Evolutionary conservation across 2,113 vertebrate genomes (phyloP).

Genomic region (Synchiropus splendidus): DNA sequence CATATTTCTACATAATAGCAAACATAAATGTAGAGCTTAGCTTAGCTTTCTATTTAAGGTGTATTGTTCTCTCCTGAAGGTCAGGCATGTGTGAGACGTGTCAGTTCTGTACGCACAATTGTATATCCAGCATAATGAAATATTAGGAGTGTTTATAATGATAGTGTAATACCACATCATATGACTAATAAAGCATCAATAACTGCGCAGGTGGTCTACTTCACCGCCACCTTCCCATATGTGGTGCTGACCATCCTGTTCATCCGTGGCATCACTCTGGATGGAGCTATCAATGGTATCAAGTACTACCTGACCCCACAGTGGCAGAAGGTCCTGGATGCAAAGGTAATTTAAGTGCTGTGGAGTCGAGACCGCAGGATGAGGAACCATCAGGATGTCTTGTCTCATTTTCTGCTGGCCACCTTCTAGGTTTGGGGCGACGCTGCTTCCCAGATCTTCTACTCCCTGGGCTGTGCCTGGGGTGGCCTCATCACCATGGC

Average conservation of each 20-base stretch:
- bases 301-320: slow-evolving; percentile 95
- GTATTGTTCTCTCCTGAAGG: too few species aligned
- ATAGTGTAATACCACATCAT: too few species aligned
- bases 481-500: slow-evolving; percentile 98
- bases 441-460: slow-evolving; percentile 96
- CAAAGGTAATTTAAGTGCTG: slow-evolving; percentile 72
- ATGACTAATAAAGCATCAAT: not conserved
- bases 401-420: not conserved
- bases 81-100: too few species aligned
- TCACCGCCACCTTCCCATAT: slow-evolving; percentile 95
- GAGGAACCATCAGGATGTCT: not conserved
- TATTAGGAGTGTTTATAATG: too few species aligned
- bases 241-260: slow-evolving; percentile 96
- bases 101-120: too few species aligned
- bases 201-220: slow-evolving; percentile 84
- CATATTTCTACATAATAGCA: too few species aligned
- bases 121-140: too few species aligned
- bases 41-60: too few species aligned
- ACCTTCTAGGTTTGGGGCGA: slow-evolving; percentile 89
- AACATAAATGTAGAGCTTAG: too few species aligned
- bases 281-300: slow-evolving; percentile 86
- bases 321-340: slow-evolving; percentile 94
- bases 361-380: not conserved
- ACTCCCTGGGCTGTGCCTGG: slow-evolving; percentile 95
- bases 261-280: slow-evolving; percentile 88